Base-by-base conservation (phyloP, 1,140 invertebrate genomes). In the Monochamus saltuarius region DNA sequence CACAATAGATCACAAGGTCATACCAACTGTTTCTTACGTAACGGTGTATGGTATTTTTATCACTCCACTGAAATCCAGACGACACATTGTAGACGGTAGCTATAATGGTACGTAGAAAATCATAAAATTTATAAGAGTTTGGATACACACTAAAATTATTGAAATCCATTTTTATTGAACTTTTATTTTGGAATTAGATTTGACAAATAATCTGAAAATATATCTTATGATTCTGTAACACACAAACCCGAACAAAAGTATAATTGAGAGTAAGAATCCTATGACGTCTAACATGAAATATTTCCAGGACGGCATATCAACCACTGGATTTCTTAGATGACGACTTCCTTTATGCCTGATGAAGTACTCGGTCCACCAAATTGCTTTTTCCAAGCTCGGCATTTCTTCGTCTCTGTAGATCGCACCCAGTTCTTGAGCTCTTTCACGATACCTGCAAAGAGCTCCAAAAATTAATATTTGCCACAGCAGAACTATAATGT, bases 331-430 rank as follows among this genome's bases (percentile, higher is more conserved):
- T 56, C 67, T 68, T 14, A 79, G 64, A 68, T 78, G 73, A 37
- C 69, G 62, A 3, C 73, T 71, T 10, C 77, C 77, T 63, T 76
- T 75, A 57, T 80, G 70, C 14, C 80, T 66, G 36, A 82, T 66
- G 11, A 80, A 76, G 63, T 80, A 79, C 62, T 82, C 81, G 0
- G 78, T 79, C 79, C 79, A 81, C 77, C 79, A 82, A 55, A 80
- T 71, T 4, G 77, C 77, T 53, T 73, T 73, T 54, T 81, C 74
- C n/a, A 78, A 50, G 8, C 73, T 67, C 2, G 68, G 66, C 55
- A 73, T 68, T 35, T 75, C 75, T 59, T 73, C 65, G 60, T 79
- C 78, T 45, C 56, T 59, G 9, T 61, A 58, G 37, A 73, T 58
- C 36, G 66, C 62, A 1, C 67, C 62, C 34, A 61, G 42, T 59